Percentiles rank a stretch among this genome's conserved stretches.
Conservation (phyloP, 2,797 vertebrate genomes). For the Champsocephalus esox region DNA sequence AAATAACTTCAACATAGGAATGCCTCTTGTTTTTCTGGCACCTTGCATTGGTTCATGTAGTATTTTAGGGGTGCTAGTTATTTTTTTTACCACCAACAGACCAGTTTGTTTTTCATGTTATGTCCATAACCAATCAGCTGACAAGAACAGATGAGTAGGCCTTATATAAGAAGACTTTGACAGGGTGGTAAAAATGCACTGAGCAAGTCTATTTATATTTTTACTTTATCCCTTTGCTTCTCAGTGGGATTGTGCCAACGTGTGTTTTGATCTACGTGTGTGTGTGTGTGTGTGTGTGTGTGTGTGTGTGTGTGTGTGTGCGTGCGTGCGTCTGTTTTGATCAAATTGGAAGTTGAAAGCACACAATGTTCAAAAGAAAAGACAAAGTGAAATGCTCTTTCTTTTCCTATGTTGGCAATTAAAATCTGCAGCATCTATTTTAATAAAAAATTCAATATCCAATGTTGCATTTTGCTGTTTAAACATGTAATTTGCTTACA, state of each 20-base stretch:
- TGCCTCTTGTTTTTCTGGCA: not conserved
- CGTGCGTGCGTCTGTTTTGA: not conserved
- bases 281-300: constrained; percentile 19
- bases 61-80: constrained; percentile 26
- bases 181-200: constrained; percentile 68
- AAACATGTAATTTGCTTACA: constrained; percentile 3
- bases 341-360: constrained; percentile 63
- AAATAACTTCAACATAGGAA: too few species aligned
- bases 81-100: constrained; percentile 45
- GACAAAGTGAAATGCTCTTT: constrained; percentile 42
- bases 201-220: constrained; percentile 69
- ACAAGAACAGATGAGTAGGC: constrained; percentile 68
- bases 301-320: not conserved
- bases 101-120: constrained; percentile 50
- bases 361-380: constrained; percentile 51
- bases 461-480: constrained; percentile 7
- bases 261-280: constrained; percentile 33
- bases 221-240: constrained; percentile 62
- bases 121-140: constrained; percentile 67
- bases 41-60: constrained; percentile 11
- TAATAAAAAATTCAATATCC: constrained; percentile 35
- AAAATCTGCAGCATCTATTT: constrained; percentile 19
- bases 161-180: constrained; percentile 74
- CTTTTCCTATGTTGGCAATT: constrained; percentile 15
- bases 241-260: constrained; percentile 59